phyloP scores from a whole-genome alignment of 2,797 vertebrate genomes.

The Rallus crepitans region DNA sequence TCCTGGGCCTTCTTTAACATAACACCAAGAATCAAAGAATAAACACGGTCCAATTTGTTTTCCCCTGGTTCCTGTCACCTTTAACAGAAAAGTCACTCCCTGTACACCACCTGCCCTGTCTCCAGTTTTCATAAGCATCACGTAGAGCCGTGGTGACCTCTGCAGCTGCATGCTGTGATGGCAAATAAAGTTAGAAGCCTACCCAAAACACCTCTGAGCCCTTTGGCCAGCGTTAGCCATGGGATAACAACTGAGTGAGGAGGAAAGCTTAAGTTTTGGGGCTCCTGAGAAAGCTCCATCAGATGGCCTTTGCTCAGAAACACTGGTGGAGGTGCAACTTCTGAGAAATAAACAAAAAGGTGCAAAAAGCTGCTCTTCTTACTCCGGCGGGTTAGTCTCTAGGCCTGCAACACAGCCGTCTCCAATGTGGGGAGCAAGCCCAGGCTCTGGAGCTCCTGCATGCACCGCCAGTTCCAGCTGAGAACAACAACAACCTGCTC shows the following conservation, averaged over 20 bases:
- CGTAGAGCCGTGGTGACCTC: background rate
- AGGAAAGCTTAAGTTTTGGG: background rate
- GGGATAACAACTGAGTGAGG: background rate
- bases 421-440: background rate
- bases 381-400: background rate
- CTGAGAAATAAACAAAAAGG: background rate
- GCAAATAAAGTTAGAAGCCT: constrained; percentile 15
- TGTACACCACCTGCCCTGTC: background rate
- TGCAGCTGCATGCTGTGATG: background rate
- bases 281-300: constrained; percentile 58
- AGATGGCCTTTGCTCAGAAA: constrained; percentile 26
- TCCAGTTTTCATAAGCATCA: background rate
- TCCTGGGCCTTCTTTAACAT: background rate
- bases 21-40: background rate
- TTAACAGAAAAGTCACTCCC: background rate
- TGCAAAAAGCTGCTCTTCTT: background rate
- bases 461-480: background rate
- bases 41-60: background rate
- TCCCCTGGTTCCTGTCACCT: background rate
- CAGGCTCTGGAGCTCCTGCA: background rate
- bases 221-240: background rate
- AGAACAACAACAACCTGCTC: constrained; percentile 56
- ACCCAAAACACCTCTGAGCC: background rate
- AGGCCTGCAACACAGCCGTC: background rate
- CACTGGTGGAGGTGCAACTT: background rate